Conservation (phyloP, 2,113 vertebrate species). For the Mormyrus lacerda region DNA sequence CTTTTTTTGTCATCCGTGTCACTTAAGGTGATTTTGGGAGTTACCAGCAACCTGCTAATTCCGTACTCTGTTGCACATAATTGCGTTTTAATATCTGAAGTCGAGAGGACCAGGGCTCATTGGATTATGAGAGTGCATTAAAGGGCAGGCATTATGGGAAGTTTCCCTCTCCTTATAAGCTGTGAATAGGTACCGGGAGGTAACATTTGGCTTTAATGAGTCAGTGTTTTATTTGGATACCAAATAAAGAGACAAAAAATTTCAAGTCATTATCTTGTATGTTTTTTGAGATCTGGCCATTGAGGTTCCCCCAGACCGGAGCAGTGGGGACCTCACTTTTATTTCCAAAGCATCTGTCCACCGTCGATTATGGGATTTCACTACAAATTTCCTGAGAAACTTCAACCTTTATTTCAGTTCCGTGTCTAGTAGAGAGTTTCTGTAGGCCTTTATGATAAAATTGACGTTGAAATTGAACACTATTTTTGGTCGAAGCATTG, state of each 20-base stretch:
- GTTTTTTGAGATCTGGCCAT: not conserved
- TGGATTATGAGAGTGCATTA: not conserved
- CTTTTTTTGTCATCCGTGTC: not conserved
- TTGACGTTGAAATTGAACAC: not conserved
- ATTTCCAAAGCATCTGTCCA: not conserved
- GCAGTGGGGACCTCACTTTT: not conserved
- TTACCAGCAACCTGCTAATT: not conserved
- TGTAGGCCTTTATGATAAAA: not conserved
- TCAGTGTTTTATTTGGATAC: not conserved
- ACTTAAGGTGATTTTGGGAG: not conserved
- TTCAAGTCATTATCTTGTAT: not conserved
- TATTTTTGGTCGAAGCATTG: not conserved
- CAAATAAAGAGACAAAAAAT: not conserved
- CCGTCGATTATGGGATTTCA: not conserved
- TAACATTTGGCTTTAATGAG: not conserved
- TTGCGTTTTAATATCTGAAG: not conserved
- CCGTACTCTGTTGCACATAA: not conserved
- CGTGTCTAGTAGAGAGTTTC: not conserved
- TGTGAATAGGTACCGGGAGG: not conserved
- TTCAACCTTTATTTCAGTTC: not conserved
- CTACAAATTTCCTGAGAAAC: not conserved
- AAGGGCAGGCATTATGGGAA: not conserved
- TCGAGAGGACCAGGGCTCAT: not conserved
- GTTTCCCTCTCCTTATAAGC: not conserved
- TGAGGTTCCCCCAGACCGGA: not conserved